These are phyloP conservation scores for Papilio xuthus DNA, from an alignment of 1,140 invertebrate species.

Conservation along the genomic window DNA sequence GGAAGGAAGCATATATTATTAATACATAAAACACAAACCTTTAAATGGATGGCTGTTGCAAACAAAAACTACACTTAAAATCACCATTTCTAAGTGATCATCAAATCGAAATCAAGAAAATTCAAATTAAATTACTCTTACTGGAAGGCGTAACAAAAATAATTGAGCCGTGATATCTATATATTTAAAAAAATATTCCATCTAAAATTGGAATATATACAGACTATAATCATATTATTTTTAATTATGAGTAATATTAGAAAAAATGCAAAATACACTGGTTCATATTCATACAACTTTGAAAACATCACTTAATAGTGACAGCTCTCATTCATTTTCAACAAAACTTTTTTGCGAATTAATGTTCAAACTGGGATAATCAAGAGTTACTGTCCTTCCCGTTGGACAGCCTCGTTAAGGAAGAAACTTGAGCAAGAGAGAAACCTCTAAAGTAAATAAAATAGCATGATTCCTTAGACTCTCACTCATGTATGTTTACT, in stretches of 20 bases:
- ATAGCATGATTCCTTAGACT: too few relatives aligned
- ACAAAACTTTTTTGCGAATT: too few relatives aligned
- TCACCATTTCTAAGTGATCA: not conserved
- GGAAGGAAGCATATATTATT: not conserved
- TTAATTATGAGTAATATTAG: not conserved
- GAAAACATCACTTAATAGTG: not conserved
- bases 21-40: not conserved
- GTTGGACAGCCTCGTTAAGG: too few relatives aligned
- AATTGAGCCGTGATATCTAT: not conserved
- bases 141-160: not conserved
- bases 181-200: not conserved
- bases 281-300: not conserved
- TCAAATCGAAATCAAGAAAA: too few relatives aligned
- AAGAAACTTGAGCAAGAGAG: too few relatives aligned
- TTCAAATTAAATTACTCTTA: not conserved
- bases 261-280: not conserved
- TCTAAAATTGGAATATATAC: not conserved
- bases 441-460: too few relatives aligned
- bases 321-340: too few relatives aligned
- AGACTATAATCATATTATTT: not conserved
- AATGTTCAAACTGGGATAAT: too few relatives aligned
- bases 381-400: too few relatives aligned
- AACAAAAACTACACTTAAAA: not conserved
- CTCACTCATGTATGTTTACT: too few relatives aligned
- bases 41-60: not conserved